Evolutionary conservation across 2,888 invertebrate species (phyloP).

Genomic region (Drosophila lacicola): DNA sequence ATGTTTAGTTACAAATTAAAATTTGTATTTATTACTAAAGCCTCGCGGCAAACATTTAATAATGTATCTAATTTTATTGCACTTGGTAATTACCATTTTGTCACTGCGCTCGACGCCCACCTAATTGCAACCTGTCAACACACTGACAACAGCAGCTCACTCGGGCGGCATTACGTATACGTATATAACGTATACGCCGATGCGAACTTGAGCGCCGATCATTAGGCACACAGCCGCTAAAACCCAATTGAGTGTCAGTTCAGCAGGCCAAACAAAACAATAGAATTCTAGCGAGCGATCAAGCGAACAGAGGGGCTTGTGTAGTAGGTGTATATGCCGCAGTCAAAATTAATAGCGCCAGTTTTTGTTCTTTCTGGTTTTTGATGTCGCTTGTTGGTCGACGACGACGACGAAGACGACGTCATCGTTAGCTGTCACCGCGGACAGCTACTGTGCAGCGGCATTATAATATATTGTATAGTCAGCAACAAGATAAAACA

Average conservation of each 20-base stretch:
- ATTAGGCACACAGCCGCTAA: conserved; percentile 42
- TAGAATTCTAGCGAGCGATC: conserved; percentile 12
- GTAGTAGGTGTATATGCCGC: conserved; percentile 9
- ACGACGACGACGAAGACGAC: conserved; percentile 30
- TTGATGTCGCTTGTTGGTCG: conserved; percentile 14
- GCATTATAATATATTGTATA: conserved; percentile 48
- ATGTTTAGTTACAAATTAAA: conserved; percentile 35
- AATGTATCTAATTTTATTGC: conserved; percentile 54
- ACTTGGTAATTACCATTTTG: conserved; percentile 47
- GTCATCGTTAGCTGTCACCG: conserved; percentile 63
- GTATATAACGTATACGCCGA: conserved; percentile 24
- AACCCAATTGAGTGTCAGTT: conserved; percentile 60
- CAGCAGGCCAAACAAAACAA: conserved; percentile 54
- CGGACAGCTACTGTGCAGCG: conserved; percentile 54
- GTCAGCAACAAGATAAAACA: conserved; percentile 31
- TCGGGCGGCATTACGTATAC: conserved; percentile 57
- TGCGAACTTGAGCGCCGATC: conserved; percentile 41
- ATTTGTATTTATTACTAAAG: conserved; percentile 45
- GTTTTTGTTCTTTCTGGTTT: conserved; percentile 29
- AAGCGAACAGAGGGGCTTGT: background rate
- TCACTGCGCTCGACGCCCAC: conserved; percentile 54
- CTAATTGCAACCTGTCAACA: conserved; percentile 46
- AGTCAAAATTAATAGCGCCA: conserved; percentile 65
- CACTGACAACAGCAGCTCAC: conserved; percentile 27
- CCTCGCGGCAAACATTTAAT: conserved; percentile 44